A percentile compares a stretch with the other conserved stretches of the same genome.
phyloP scores from a whole-genome alignment of 2,888 invertebrate genomes.

The Torymus texanus region DNA sequence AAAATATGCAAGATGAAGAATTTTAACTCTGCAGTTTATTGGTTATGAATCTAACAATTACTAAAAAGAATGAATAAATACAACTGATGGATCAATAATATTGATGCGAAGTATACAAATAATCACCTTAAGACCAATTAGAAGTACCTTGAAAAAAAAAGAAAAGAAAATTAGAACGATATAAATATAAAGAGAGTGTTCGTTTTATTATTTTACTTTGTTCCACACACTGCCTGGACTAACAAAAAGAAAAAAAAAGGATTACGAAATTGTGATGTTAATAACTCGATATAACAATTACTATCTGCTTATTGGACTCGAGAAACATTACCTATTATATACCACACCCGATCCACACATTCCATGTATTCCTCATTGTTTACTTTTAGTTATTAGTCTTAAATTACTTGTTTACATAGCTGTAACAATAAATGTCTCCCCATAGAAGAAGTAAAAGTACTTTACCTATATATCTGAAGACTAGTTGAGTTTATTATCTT shows the following conservation, averaged over 20 bases:
- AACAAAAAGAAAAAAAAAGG: slow-evolving; percentile 3
- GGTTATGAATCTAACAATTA: slow-evolving; percentile 53
- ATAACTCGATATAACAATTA: slow-evolving; percentile 34
- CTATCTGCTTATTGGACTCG: slow-evolving; percentile 37
- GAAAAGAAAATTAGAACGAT: slow-evolving; percentile 6
- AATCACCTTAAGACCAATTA: slow-evolving; percentile 48
- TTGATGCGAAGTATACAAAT: slow-evolving; percentile 40
- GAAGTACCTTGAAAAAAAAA: slow-evolving; percentile 27
- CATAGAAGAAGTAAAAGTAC: slow-evolving; percentile 46
- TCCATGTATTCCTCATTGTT: slow-evolving; percentile 12
- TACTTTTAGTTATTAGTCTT: slow-evolving; percentile 42
- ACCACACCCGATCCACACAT: slow-evolving; percentile 19
- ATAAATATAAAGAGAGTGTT: slow-evolving; percentile 14
- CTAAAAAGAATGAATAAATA: slow-evolving; percentile 55
- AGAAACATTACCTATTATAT: slow-evolving; percentile 31
- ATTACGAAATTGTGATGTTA: slow-evolving; percentile 37
- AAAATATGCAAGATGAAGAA: slow-evolving; percentile 48
- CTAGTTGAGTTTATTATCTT: slow-evolving; percentile 36
- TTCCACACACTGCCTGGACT: slow-evolving; percentile 21
- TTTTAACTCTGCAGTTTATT: slow-evolving; percentile 55
- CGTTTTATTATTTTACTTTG: slow-evolving; percentile 17
- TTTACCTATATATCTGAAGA: slow-evolving; percentile 11
- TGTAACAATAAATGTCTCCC: slow-evolving; percentile 28
- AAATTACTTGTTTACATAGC: slow-evolving; percentile 35
- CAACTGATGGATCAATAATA: slow-evolving; percentile 55